These are phyloP conservation scores for Sarcophaga bullata DNA, from an alignment of 1,140 invertebrate species.

Conservation along the genomic window DNA sequence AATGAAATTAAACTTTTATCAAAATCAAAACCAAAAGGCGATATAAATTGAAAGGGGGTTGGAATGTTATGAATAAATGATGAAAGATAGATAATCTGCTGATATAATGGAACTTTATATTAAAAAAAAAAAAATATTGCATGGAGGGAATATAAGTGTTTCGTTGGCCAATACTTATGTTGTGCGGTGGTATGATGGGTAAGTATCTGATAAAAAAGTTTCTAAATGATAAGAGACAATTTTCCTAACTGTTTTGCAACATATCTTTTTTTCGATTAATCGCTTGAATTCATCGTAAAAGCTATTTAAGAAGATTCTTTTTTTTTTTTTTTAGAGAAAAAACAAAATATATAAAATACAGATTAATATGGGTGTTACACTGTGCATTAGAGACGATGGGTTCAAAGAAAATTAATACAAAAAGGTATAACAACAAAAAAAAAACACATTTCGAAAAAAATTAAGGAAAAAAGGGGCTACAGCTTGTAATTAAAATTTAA, in stretches of 20 bases:
- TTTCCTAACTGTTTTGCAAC: conserved; percentile 34
- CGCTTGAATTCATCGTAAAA: conserved; percentile 40
- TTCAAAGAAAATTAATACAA: too few species aligned
- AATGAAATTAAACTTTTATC: conserved; percentile 27
- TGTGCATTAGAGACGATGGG: too few species aligned
- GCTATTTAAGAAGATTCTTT: background rate
- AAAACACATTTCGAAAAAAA: too few species aligned
- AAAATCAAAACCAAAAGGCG: conserved; percentile 6
- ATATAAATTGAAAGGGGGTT: background rate
- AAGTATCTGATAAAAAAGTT: background rate
- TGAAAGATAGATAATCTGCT: background rate
- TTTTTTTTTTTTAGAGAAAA: background rate
- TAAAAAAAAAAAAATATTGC: too few species aligned
- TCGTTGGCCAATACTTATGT: background rate
- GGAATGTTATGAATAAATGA: background rate
- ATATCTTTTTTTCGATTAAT: conserved; percentile 41
- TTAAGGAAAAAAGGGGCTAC: too few species aligned
- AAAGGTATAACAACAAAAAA: too few species aligned
- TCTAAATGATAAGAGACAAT: conserved; percentile 36
- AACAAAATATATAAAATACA: too few species aligned
- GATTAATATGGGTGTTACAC: too few species aligned
- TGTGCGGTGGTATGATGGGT: background rate
- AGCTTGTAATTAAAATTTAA: too few species aligned
- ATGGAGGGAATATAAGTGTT: too few species aligned
- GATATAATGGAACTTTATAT: conserved; percentile 11